Evolutionary conservation across 2,113 vertebrate genomes (phyloP).

Genomic region (Gracilinanus agilis): DNA sequence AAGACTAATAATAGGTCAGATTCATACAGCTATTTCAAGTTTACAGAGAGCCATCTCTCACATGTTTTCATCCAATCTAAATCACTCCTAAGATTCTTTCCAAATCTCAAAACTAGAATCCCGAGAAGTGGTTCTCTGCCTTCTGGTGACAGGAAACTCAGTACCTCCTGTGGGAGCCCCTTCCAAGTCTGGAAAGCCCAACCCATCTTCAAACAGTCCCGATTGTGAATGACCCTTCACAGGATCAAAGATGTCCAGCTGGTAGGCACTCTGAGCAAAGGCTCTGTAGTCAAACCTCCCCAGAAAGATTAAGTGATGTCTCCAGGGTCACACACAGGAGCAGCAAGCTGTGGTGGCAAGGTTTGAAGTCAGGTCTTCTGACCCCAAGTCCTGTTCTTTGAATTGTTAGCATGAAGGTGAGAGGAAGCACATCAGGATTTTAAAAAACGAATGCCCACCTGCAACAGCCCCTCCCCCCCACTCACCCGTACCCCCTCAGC

Average conservation of each 20-base stretch:
- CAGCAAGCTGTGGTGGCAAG: background rate
- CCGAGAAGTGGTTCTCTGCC: background rate
- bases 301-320: background rate
- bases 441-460: background rate
- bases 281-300: background rate
- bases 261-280: background rate
- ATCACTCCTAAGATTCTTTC: background rate
- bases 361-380: background rate
- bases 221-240: background rate
- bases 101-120: background rate
- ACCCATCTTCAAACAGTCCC: background rate
- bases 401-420: background rate
- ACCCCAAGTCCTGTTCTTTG: background rate
- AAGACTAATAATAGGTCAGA: background rate
- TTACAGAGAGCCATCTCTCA: background rate
- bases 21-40: background rate
- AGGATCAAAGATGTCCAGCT: background rate
- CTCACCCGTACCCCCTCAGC: background rate
- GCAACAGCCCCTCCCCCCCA: background rate
- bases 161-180: background rate
- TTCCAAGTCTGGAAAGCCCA: no score
- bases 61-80: background rate
- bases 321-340: background rate
- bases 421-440: background rate
- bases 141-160: background rate